phyloP scores from a whole-genome alignment of 2,888 invertebrate genomes.

The Platynereis dumerilii region DNA sequence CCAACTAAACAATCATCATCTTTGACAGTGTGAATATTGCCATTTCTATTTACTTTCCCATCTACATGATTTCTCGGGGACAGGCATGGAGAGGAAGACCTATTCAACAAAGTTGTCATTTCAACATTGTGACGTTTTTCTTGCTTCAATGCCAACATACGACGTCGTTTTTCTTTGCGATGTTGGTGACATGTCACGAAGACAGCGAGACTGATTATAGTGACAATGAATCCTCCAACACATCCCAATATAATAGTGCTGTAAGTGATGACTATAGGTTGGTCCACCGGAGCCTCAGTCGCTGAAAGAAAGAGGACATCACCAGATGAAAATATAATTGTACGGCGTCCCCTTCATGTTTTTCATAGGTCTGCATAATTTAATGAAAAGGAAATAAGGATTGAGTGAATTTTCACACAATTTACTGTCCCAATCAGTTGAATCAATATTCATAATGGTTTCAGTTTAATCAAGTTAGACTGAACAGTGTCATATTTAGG shows the following conservation, averaged over 20 bases:
- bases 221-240: conserved; percentile 51
- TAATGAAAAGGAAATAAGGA: too few relatives aligned
- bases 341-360: too few relatives aligned
- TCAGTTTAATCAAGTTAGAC: not conserved
- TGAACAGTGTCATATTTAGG: too few relatives aligned
- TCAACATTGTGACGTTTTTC: conserved; percentile 24
- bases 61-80: not conserved
- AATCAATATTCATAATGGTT: too few relatives aligned
- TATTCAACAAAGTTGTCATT: conserved; percentile 33
- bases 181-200: conserved; percentile 47
- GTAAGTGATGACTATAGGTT: conserved; percentile 23
- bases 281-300: conserved; percentile 35
- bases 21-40: not conserved
- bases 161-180: conserved; percentile 25
- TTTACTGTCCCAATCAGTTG: too few relatives aligned
- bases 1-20: not conserved
- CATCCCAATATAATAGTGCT: conserved; percentile 51
- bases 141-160: conserved; percentile 25
- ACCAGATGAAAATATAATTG: too few relatives aligned
- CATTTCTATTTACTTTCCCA: not conserved
- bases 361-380: too few relatives aligned
- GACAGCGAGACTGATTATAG: conserved; percentile 44
- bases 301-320: conserved; percentile 17
- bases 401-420: too few relatives aligned
- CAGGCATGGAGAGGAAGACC: conserved; percentile 12